These are phyloP conservation scores for Rallus crepitans DNA, from an alignment of 2,797 vertebrate genomes.

Conservation along the genomic window DNA sequence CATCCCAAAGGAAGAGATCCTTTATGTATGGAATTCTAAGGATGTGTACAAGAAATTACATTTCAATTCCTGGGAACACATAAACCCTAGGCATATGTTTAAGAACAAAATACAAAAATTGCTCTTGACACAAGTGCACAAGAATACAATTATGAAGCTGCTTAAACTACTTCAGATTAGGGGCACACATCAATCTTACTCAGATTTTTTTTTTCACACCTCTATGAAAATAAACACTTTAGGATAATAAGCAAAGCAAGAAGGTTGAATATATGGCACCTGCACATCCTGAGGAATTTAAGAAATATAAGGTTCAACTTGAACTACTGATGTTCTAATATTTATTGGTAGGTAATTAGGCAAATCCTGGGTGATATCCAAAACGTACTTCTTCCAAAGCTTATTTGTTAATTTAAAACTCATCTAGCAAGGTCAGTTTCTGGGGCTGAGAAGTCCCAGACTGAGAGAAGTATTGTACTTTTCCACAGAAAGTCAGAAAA, in stretches of 20 bases:
- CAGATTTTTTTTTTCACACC: neutral
- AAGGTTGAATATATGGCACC: neutral
- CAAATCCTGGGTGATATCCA: neutral
- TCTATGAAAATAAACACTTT: neutral
- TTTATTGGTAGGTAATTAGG: neutral
- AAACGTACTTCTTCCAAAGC: neutral
- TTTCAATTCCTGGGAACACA: neutral
- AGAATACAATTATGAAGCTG: neutral
- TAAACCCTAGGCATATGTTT: neutral
- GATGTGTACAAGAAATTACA: neutral
- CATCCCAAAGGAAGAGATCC: neutral
- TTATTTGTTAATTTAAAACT: neutral
- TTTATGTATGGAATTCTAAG: neutral
- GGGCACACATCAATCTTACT: neutral
- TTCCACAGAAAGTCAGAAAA: neutral
- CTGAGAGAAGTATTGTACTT: neutral
- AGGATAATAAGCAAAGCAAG: neutral
- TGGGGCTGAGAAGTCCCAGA: neutral
- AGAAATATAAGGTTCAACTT: neutral
- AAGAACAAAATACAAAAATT: neutral
- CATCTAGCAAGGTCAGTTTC: neutral
- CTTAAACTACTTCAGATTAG: neutral
- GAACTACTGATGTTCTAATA: neutral
- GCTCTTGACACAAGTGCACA: neutral
- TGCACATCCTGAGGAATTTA: neutral